phyloP scores from a whole-genome alignment of 2,113 vertebrate species.

The Helogale parvula region DNA sequence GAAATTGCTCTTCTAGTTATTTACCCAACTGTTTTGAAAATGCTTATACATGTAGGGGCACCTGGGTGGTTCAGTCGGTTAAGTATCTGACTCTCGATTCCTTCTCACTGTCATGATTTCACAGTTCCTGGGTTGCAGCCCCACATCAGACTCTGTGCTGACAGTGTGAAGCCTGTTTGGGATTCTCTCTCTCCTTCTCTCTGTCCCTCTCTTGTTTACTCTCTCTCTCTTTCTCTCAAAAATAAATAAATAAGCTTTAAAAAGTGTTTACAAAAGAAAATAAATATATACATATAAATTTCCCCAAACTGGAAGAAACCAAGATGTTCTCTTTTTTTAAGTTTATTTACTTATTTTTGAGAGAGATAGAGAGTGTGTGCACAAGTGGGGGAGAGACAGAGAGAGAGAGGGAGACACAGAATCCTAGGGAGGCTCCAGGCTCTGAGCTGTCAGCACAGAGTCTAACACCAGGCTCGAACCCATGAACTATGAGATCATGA shows the following conservation, averaged over 20 bases:
- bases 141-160: not conserved
- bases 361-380: no score
- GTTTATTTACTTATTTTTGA: no score
- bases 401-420: no score
- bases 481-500: no score
- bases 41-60: not conserved
- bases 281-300: not conserved
- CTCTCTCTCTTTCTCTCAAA: not conserved
- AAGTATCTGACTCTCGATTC: not conserved
- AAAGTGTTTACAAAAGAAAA: not conserved
- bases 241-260: not conserved
- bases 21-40: not conserved
- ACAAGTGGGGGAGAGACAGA: no score
- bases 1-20: not conserved
- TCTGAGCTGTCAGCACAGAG: no score
- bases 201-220: no score
- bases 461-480: no score
- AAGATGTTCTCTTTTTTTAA: not conserved
- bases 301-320: not conserved
- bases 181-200: not conserved
- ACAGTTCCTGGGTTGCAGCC: not conserved
- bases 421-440: no score
- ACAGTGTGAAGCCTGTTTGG: not conserved
- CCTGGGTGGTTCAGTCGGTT: not conserved
- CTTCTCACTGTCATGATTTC: not conserved